Evolutionary conservation across 2,888 invertebrate species (phyloP), one percentile per base, ranked within the genome.

Genomic region (Drosophila seclusa): DNA sequence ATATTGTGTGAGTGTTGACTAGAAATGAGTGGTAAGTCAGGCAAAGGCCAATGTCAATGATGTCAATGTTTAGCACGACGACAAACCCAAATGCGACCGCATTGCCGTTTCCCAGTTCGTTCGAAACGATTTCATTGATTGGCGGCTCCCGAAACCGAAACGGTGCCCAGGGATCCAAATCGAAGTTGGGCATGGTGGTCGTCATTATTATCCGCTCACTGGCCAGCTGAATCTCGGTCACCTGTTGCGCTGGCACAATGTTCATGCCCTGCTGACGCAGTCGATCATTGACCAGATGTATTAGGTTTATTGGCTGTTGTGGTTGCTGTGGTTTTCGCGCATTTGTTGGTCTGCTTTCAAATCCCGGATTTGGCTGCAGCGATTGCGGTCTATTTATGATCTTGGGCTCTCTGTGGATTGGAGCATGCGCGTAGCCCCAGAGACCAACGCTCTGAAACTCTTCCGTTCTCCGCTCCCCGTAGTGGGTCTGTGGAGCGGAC

Each of bases 221-320:
- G 36, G 16, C 11, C 52, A n/a, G 10, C 2, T 16, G 18, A 42
- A 68, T 53, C 4, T 52, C 24, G 36, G 29, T 21, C 18, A 73
- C 57, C 24, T 73, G 57, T 7, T 65, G 34, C 6, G 82, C 82
- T 2, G 77, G 68, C 6, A 82, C 75, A 34, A 90, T 87, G 6
- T 79, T n/a, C 78, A 90, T 78, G 38, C 90, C 91, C 10, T 78
- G 76, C 48, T 83, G 75, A 0, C 82, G 72, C 42, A 89, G 31
- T 27, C 73, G 78, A 2, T 85, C 76, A 70, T 86, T 82, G 42
- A 90, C 78, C 49, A 55, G 10, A 1, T 76, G 72, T 11, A 88
- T 78, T 6, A 78, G 72, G 53, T 76, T 34, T 5, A 18, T 5
- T 6, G 11, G 24, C 10, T 53, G 34, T 24, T n/a, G 24, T 42